phyloP scores from a whole-genome alignment of 2,888 invertebrate species.

The Drosophila multiciliata region DNA sequence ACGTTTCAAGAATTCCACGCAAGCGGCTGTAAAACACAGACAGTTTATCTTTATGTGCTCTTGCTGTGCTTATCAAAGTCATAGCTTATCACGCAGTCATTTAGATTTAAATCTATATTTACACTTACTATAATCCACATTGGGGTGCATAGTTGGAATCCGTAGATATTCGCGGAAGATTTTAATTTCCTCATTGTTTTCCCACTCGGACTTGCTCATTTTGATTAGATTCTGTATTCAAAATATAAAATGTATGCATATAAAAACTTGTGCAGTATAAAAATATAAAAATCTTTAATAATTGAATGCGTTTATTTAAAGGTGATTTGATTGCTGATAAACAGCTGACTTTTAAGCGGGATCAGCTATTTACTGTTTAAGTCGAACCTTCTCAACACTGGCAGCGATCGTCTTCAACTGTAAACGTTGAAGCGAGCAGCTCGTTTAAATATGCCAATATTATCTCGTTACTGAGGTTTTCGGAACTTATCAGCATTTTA shows the following conservation, averaged over 20 bases:
- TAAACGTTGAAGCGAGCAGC: constrained; percentile 4
- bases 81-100: constrained; percentile 35
- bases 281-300: background rate
- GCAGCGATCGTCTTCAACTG: constrained; percentile 49
- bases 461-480: constrained; percentile 34
- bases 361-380: constrained; percentile 18
- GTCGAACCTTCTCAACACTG: constrained; percentile 62
- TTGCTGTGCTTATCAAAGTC: constrained; percentile 14
- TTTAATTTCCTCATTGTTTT: constrained; percentile 88
- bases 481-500: constrained; percentile 40
- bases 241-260: background rate
- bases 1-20: constrained; percentile 89
- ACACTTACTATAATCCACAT: constrained; percentile 92
- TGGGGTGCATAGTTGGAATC: constrained; percentile 95
- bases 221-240: constrained; percentile 4
- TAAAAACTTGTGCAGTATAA: too few species aligned
- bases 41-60: constrained; percentile 32
- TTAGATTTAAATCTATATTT: constrained; percentile 11
- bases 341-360: constrained; percentile 47
- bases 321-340: constrained; percentile 2
- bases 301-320: constrained; percentile 1
- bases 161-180: constrained; percentile 93
- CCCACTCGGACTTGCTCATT: constrained; percentile 82
- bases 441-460: constrained; percentile 58
- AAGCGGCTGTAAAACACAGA: constrained; percentile 81